Evolutionary conservation across 2,888 invertebrate species (phyloP), one percentile per base, ranked within the genome.

Genomic region (Pristionchus maxplancki): DNA sequence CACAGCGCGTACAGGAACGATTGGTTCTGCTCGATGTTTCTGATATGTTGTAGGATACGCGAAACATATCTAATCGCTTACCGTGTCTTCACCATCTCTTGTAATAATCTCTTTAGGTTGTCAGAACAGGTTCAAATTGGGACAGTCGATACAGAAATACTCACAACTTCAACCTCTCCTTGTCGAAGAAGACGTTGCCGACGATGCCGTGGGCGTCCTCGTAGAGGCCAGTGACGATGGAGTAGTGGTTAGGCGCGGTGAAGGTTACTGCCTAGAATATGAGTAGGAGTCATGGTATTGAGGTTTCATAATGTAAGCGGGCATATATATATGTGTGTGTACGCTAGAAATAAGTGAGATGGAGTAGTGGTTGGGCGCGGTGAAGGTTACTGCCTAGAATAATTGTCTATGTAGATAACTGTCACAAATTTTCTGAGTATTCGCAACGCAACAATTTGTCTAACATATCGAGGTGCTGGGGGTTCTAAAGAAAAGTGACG

Each of bases 191-290:
- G 4, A 58, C 15, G 40, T 88, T 88, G 44, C 83, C 88, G 34
- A 88, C 50, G 62, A 88, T 88, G 0, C 88, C 88, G 31, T 88
- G 88, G 13, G 48, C 37, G 28, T 88, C 88, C 50, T 88, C 83
- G 11, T 83, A 64, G n/a, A 88, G 44, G 11, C 88, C 88, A 8
- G 88, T 88, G 48, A 88, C 83, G 24, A 88, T 88, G n/a, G 67
- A 67, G 62, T 62, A 40, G 71, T 88, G 88, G 50, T 88, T 88
- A 20, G 88, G 81, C 0, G 88, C 88, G 37, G 88, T 88, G 81
- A 81, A 53, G 44, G 88, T 88, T 31, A 78, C 62, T 0, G 86
- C 86, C 86, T 87, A n/a, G 62, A 48, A 44, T 5, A 28, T 58
- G 11, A 3, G 24, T 40, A 5, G 20, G 71, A 1, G 17, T 64